Conservation (phyloP, 2,888 invertebrate species). For the Eupithecia vulgata region DNA sequence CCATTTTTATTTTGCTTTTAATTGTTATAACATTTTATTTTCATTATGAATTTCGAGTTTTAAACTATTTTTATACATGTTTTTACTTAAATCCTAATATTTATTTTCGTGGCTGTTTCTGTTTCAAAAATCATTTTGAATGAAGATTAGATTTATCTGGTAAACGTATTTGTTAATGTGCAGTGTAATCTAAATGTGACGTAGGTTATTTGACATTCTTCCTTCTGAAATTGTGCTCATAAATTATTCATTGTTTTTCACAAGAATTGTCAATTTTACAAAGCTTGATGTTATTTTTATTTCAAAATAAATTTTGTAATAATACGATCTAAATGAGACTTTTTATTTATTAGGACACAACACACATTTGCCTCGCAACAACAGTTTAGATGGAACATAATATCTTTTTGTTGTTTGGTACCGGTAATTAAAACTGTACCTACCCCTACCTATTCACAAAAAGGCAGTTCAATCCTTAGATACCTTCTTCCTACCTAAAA, state of each 20-base stretch:
- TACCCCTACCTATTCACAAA: too few species aligned
- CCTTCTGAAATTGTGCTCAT: constrained; percentile 79
- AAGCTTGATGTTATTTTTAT: constrained; percentile 83
- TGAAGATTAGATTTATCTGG: constrained; percentile 41
- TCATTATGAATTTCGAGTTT: constrained; percentile 63
- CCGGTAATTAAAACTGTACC: too few species aligned
- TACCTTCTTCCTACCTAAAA: too few species aligned
- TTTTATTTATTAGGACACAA: neutral
- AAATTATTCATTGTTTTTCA: constrained; percentile 76
- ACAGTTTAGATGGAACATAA: too few species aligned
- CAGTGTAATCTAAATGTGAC: constrained; percentile 43
- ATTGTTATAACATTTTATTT: constrained; percentile 58
- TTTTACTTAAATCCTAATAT: constrained; percentile 36
- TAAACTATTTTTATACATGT: constrained; percentile 56
- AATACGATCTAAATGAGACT: constrained; percentile 33
- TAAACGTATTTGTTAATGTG: constrained; percentile 35
- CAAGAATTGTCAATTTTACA: constrained; percentile 79
- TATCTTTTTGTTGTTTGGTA: too few species aligned
- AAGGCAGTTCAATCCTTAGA: too few species aligned
- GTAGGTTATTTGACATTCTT: constrained; percentile 63
- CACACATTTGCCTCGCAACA: neutral
- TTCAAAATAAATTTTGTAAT: constrained; percentile 80
- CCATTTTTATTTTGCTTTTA: constrained; percentile 76
- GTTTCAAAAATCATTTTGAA: constrained; percentile 39
- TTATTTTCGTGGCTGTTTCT: constrained; percentile 33